Base-by-base conservation (phyloP, 2,888 invertebrate species). In the Epiblema foenella region DNA sequence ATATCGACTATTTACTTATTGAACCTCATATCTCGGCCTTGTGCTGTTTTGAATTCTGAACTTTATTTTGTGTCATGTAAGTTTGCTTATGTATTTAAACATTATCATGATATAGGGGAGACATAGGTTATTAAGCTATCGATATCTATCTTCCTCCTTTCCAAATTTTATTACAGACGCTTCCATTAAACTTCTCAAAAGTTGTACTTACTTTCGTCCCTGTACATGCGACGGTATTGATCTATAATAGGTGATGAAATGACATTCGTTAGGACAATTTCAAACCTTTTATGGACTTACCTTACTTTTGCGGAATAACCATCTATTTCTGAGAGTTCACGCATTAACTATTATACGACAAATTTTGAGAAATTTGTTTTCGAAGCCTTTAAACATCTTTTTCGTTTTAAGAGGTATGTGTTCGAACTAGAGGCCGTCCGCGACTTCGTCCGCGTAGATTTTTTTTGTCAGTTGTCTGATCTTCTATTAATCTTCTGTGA, bases 111-210 rank as follows among this genome's bases (percentile, higher is more conserved):
- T 8, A 56, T 29, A n/a, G 42, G 10, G 2, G 15, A 49, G 17
- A 12, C 11, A 5, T 9, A 54, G 52, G 20, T 52, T 39, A 64
- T 64, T 64, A 54, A 24, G 24, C n/a, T 39, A 37, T 37, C 63
- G 63, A 63, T 63, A 85, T 84, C 83, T 85, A 84, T 85, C 82
- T 81, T 85, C 83, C 84, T 84, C 52, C 82, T 81, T 79, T 77
- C 79, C 81, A 83, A 83, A 85, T 83, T 84, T 83, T 83, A 85
- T 86, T 85, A 83, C 75, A 70, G 72, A 73, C 77, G 75, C 77
- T 76, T 76, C 76, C 74, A 77, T 81, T 80, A 80, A 85, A 81
- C 75, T 81, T 79, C 68, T 75, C 68, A 66, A 76, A 77, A 77
- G 74, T 77, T 74, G 68, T 65, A 70, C 74, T 4, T 24, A 24